These are phyloP conservation scores for Heliangelus exortis DNA, from an alignment of 2,797 vertebrate genomes.

Conservation along the genomic window DNA sequence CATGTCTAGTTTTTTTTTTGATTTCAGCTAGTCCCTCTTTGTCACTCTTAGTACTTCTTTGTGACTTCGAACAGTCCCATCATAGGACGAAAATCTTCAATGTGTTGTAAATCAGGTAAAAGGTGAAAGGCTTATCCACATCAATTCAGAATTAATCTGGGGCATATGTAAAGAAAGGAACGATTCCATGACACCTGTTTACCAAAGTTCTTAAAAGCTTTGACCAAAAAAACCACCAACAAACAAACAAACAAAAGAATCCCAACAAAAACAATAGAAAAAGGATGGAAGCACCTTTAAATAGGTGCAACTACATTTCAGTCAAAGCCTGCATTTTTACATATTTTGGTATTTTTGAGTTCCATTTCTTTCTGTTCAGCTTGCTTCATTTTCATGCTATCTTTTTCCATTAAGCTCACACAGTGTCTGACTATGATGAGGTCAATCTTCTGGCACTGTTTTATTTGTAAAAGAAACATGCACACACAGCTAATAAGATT, in stretches of 20 bases:
- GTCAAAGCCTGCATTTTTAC: neutral
- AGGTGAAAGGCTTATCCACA: neutral
- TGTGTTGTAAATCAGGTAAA: neutral
- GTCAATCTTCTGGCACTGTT: constrained; percentile 33
- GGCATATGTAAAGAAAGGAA: neutral
- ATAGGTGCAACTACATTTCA: neutral
- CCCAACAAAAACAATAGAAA: neutral
- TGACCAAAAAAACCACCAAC: too few relatives aligned
- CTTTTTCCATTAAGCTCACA: constrained; percentile 26
- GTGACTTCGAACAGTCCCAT: neutral
- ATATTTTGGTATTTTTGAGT: neutral
- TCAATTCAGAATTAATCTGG: neutral
- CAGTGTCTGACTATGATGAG: neutral
- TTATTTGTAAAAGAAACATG: constrained; percentile 49
- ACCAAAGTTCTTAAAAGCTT: neutral
- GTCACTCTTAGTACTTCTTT: neutral
- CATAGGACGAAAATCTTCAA: neutral
- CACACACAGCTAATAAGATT: constrained; percentile 41
- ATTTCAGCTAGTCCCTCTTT: neutral
- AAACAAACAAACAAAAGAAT: too few relatives aligned
- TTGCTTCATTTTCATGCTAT: neutral
- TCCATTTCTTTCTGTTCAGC: neutral
- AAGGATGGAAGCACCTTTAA: neutral
- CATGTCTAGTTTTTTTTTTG: fast-evolving
- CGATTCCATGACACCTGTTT: neutral